Conservation (phyloP, 2,797 vertebrate species). For the Varecia variegata region DNA sequence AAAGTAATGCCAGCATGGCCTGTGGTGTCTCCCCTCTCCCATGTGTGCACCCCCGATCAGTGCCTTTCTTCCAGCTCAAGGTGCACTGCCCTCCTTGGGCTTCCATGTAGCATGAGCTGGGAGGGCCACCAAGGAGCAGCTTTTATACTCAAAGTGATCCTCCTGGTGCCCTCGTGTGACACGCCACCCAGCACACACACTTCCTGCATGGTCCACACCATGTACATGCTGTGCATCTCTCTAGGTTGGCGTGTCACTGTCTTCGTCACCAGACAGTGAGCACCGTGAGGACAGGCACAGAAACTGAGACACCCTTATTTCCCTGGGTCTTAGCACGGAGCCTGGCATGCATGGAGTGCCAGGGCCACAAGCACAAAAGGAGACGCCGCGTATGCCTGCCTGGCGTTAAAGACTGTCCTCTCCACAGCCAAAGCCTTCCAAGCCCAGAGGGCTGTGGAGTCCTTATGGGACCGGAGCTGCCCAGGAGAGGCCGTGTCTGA, state of each 20-base stretch:
- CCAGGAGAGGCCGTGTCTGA: background rate
- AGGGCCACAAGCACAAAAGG: background rate
- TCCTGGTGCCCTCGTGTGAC: background rate
- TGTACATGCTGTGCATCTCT: background rate
- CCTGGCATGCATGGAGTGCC: background rate
- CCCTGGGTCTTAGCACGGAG: background rate
- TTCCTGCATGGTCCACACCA: accelerated
- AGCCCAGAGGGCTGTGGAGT: background rate
- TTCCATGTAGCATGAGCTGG: background rate
- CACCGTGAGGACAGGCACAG: background rate
- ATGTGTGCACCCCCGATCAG: accelerated
- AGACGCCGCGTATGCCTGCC: slow-evolving; percentile 7
- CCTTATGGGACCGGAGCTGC: background rate
- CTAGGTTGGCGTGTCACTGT: background rate
- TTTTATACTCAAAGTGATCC: background rate
- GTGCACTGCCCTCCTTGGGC: background rate
- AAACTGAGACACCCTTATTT: background rate
- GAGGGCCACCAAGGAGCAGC: background rate
- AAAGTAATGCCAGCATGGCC: accelerated
- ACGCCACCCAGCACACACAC: accelerated
- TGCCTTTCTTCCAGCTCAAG: background rate
- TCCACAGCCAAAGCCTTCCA: background rate
- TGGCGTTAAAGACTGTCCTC: background rate
- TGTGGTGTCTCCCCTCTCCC: accelerated
- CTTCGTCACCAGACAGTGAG: background rate